Evolutionary conservation across 2,888 invertebrate species (phyloP), one percentile per base, ranked within the genome.

Genomic region (Drosophila flavopinicola): DNA sequence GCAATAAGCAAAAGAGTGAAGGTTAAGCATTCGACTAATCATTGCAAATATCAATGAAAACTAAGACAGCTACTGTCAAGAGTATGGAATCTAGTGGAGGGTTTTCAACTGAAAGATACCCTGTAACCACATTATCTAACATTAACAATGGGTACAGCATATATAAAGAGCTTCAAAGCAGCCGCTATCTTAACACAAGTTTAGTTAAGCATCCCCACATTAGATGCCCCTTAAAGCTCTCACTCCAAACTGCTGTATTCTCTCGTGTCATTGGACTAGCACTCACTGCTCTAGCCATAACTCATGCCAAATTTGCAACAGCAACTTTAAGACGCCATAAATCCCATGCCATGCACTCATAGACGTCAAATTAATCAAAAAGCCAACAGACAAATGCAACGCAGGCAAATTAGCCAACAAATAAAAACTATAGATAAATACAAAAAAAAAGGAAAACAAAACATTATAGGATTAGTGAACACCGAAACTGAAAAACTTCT

Each of bases 361-460:
- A 77, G 87, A 85, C 74, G 82, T 80, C 87, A 80, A 80, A 84
- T 79, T 86, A 79, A 79, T 79, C 78, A 86, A 82, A 80, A 66
- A 49, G 42, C 51, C 47, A 60, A 72, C 45, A 44, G 33, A 56
- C 60, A 84, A 84, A 66, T 86, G 87, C 85, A 79, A 73, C 74
- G 60, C 77, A 72, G 66, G 64, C 69, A 79, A 86, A 78, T 79
- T 86, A 84, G 78, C 75, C 56, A 52, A 51, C 65, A 54, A 45
- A 48, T 32, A 48, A 25, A 17, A 17, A n/a, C n/a, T n/a, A n/a
- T n/a, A n/a, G n/a, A 51, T 65, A 54, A 45, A 48, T 32, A 48
- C 23, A 17, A 17, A 27, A 24, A 33, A 37, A 57, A 11, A 20
- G 13, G 7, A 39, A n/a, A 48, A 41, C n/a, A 35, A 25, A 29